phyloP scores from a whole-genome alignment of 2,797 vertebrate species.

The Huso huso region DNA sequence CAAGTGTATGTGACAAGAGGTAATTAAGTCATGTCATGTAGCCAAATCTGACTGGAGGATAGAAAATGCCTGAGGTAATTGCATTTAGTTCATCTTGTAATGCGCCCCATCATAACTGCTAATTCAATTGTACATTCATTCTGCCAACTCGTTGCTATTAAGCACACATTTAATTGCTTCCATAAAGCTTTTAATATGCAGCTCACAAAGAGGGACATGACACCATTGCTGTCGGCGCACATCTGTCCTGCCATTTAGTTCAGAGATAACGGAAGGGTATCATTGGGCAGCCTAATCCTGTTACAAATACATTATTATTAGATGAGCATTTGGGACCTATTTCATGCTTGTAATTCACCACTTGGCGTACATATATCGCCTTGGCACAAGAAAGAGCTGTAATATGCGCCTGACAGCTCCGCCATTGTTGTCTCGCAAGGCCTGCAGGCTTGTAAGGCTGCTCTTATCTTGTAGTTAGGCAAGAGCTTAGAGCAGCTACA shows the following conservation, averaged over 20 bases:
- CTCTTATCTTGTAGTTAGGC: slow-evolving; percentile 74
- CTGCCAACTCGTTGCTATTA: slow-evolving; percentile 92
- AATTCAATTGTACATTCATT: slow-evolving; percentile 92
- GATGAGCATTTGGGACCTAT: slow-evolving; percentile 73
- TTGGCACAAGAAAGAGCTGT: slow-evolving; percentile 59
- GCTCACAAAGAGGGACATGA: slow-evolving; percentile 71
- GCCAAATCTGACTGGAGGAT: slow-evolving; percentile 61
- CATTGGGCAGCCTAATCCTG: slow-evolving; percentile 58
- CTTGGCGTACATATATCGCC: slow-evolving; percentile 51
- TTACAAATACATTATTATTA: slow-evolving; percentile 82
- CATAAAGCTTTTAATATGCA: slow-evolving; percentile 98
- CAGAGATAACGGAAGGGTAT: slow-evolving; percentile 65
- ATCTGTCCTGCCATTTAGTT: slow-evolving; percentile 77
- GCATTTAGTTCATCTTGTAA: slow-evolving; percentile 93
- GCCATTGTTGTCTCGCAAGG: slow-evolving; percentile 58
- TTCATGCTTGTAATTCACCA: slow-evolving; percentile 63
- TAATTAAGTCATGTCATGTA: slow-evolving; percentile 89
- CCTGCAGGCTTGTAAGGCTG: slow-evolving; percentile 55
- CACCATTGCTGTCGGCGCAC: slow-evolving; percentile 61
- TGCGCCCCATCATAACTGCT: slow-evolving; percentile 86
- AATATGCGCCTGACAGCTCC: slow-evolving; percentile 48
- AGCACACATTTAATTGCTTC: slow-evolving; percentile 93
- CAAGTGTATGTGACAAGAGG: slow-evolving; percentile 77
- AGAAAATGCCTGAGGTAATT: slow-evolving; percentile 79
- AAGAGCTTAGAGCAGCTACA: slow-evolving; percentile 66